Evolutionary conservation across 2,888 invertebrate genomes (phyloP).

Genomic region (Drosophila histrio): DNA sequence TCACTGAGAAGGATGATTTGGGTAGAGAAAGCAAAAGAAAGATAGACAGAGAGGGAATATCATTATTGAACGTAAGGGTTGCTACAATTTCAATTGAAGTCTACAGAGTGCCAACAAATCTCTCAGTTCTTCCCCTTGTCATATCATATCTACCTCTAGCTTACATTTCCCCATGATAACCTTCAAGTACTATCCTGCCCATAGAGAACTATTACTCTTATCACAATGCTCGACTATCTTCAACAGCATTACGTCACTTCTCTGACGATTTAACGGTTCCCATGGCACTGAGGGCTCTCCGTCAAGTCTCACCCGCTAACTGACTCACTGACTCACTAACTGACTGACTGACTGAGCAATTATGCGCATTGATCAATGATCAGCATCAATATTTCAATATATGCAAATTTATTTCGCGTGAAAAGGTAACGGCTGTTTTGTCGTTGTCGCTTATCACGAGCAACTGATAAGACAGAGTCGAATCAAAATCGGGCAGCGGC

Average conservation of each 20-base stretch:
- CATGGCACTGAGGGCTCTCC: conserved; percentile 16
- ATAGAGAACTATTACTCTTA: conserved; percentile 24
- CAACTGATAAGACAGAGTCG: conserved; percentile 61
- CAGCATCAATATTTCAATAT: conserved; percentile 29
- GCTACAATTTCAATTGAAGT: neutral
- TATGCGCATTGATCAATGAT: conserved; percentile 24
- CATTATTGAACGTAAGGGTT: too few species aligned
- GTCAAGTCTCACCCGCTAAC: conserved; percentile 3
- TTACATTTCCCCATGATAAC: conserved; percentile 22
- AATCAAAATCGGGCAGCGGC: conserved; percentile 38
- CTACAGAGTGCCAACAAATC: neutral
- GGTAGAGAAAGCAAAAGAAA: too few species aligned
- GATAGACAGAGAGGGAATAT: too few species aligned
- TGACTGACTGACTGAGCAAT: conserved; percentile 10
- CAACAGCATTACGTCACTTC: conserved; percentile 30
- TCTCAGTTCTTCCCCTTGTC: neutral
- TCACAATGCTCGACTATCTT: conserved; percentile 9
- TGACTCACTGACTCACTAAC: conserved; percentile 2
- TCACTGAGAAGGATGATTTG: neutral
- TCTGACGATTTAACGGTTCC: conserved; percentile 5
- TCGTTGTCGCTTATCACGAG: conserved; percentile 56
- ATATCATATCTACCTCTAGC: neutral
- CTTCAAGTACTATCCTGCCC: conserved; percentile 30
- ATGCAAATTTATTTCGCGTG: conserved; percentile 39
- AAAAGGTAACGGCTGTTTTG: conserved; percentile 37